These are phyloP conservation scores for Notarius quadriscutis DNA, from an alignment of 2,113 vertebrate genomes.

Conservation along the genomic window DNA sequence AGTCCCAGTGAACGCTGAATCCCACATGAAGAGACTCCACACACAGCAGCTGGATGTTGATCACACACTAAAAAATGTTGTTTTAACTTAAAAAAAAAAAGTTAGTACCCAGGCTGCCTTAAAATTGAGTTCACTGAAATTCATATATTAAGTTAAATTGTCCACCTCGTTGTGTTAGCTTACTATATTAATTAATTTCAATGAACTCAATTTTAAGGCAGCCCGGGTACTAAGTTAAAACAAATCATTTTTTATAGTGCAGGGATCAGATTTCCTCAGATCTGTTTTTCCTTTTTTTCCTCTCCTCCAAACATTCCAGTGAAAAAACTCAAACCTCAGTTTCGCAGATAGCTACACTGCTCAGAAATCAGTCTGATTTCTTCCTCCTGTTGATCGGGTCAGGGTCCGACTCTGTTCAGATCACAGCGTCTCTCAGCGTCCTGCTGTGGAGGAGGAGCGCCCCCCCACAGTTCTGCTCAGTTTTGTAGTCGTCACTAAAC, in stretches of 20 bases:
- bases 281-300: slow-evolving; percentile 31
- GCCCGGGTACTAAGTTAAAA: too few relatives aligned
- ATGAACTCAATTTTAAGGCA: too few relatives aligned
- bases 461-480: too few relatives aligned
- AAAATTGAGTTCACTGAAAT: too few relatives aligned
- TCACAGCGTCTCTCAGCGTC: slow-evolving; percentile 52
- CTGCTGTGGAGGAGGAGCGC: neutral
- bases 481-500: too few relatives aligned
- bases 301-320: slow-evolving; percentile 26
- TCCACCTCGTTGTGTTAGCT: too few relatives aligned
- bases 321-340: slow-evolving; percentile 45
- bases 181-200: too few relatives aligned
- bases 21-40: neutral
- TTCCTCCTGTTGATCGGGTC: slow-evolving; percentile 41
- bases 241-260: neutral
- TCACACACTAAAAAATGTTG: neutral
- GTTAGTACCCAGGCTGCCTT: too few relatives aligned
- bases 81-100: too few relatives aligned
- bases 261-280: neutral
- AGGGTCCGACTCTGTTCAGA: slow-evolving; percentile 53
- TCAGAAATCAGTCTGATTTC: slow-evolving; percentile 48
- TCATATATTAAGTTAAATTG: too few relatives aligned
- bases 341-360: slow-evolving; percentile 53
- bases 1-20: neutral
- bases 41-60: neutral